A percentile compares a stretch with the other conserved stretches of the same genome.
Conservation (phyloP, 2,113 vertebrate species). For the Hypanus sabinus region DNA sequence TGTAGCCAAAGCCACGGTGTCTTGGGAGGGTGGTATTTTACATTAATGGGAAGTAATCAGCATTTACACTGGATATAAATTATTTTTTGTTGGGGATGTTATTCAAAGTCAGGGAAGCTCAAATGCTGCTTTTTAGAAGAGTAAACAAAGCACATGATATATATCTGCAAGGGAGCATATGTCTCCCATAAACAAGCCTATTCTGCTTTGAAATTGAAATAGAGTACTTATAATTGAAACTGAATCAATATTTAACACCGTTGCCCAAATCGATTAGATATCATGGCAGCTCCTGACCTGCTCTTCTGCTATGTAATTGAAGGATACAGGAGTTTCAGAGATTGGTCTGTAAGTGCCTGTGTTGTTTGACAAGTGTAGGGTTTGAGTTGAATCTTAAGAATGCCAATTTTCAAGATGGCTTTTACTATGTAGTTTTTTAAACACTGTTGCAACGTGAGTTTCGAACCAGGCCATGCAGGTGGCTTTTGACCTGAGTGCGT, state of each 20-base stretch:
- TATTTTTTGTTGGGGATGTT: background rate
- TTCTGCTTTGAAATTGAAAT: conserved; percentile 9
- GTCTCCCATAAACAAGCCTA: background rate
- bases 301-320: background rate
- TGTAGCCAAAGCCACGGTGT: no score
- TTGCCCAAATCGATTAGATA: background rate
- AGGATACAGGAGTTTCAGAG: background rate
- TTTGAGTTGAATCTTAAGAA: background rate
- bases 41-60: background rate
- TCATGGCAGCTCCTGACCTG: background rate
- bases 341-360: background rate
- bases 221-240: background rate
- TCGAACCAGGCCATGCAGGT: background rate
- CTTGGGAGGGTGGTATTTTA: background rate
- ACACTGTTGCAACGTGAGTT: background rate
- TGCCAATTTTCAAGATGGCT: background rate
- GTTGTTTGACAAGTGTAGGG: background rate
- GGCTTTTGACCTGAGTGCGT: background rate
- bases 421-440: background rate
- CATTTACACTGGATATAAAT: background rate
- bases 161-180: background rate
- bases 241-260: background rate
- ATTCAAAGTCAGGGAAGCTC: background rate
- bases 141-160: background rate
- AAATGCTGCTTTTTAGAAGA: background rate